Conservation (phyloP, 1,140 invertebrate species). For the Drosophila nasuta region DNA sequence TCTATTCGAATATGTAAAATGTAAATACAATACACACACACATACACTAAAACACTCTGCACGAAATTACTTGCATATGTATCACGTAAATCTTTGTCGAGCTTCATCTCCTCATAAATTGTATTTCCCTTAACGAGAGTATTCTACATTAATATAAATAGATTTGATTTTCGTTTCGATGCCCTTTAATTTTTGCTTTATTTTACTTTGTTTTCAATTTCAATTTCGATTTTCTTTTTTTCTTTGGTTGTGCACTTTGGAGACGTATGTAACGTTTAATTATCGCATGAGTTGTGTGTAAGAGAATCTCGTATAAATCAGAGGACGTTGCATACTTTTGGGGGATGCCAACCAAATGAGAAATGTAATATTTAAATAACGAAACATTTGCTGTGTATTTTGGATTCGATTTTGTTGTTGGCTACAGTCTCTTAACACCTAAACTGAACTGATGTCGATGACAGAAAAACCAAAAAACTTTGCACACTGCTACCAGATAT, state of each 20-base stretch:
- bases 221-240: neutral
- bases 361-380: constrained; percentile 1
- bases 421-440: neutral
- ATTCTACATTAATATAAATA: constrained; percentile 4
- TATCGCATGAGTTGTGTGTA: constrained; percentile 27
- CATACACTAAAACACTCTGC: constrained; percentile 23
- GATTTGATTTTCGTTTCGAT: constrained; percentile 11
- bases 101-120: constrained; percentile 25
- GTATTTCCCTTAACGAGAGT: constrained; percentile 9
- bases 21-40: constrained; percentile 1
- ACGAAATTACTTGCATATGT: constrained; percentile 33
- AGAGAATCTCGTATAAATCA: neutral
- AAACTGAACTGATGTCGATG: neutral
- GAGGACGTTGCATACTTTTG: constrained; percentile 19
- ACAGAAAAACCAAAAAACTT: neutral
- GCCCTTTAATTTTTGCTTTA: neutral
- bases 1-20: constrained; percentile 15
- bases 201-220: neutral
- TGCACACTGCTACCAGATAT: constrained; percentile 9
- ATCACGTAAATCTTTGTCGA: constrained; percentile 17
- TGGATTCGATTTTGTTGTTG: constrained; percentile 19
- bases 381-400: neutral
- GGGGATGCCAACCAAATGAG: constrained; percentile 6
- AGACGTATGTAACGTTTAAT: constrained; percentile 3
- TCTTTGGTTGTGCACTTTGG: neutral